Conservation (phyloP, 1,140 invertebrate species). For the Planococcus citri region DNA sequence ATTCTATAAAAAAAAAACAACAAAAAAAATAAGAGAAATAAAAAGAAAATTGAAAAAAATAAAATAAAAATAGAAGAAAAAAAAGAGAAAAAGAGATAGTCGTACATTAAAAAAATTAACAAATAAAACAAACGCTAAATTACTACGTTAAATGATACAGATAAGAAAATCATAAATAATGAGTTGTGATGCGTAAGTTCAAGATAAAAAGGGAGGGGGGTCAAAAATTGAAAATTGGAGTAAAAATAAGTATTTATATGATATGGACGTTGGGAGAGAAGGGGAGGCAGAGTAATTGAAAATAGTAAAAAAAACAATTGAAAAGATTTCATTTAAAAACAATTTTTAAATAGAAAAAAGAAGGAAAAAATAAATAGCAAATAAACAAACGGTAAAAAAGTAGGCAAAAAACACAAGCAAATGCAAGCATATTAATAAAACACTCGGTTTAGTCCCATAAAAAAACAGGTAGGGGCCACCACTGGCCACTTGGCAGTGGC, state of each 20-base stretch:
- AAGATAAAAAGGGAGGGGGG: neutral
- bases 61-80: conserved; percentile 9
- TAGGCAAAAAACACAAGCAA: neutral
- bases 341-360: no score
- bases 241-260: conserved; percentile 22
- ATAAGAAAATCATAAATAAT: neutral
- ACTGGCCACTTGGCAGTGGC: no score
- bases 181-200: neutral
- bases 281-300: no score
- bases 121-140: conserved; percentile 7
- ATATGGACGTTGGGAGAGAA: neutral
- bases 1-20: conserved; percentile 20
- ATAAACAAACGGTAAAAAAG: neutral
- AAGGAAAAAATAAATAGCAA: no score
- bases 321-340: no score
- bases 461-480: no score
- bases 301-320: no score
- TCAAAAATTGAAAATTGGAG: neutral
- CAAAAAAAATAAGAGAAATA: conserved; percentile 15
- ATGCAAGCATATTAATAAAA: neutral
- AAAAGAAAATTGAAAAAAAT: conserved; percentile 11
- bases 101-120: neutral
- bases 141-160: neutral
- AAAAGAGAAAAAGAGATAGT: conserved; percentile 16
- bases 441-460: neutral